These are phyloP conservation scores for Columba janthina DNA, from an alignment of 2,113 vertebrate species.

Conservation along the genomic window DNA sequence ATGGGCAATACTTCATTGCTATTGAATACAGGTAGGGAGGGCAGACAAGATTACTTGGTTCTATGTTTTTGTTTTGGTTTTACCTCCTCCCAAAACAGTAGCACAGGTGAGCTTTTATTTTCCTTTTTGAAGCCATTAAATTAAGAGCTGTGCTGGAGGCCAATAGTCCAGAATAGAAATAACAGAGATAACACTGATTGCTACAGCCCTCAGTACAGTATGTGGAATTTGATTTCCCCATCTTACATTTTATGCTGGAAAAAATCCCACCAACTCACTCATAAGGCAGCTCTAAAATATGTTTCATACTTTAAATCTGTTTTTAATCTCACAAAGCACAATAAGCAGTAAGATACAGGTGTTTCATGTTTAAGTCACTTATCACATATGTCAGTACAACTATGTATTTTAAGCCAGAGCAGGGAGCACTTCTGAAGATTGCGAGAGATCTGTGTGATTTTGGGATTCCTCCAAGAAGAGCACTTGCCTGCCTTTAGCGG, in stretches of 20 bases:
- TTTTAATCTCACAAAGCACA: neutral
- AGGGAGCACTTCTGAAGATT: neutral
- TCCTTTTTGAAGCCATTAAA: neutral
- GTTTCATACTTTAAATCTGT: neutral
- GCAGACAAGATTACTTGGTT: neutral
- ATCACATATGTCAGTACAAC: neutral
- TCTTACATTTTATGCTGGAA: neutral
- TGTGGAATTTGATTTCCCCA: neutral
- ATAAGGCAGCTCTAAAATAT: neutral
- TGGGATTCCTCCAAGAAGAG: neutral
- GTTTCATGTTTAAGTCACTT: neutral
- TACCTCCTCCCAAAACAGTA: neutral
- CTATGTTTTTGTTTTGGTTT: neutral
- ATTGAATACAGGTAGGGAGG: neutral
- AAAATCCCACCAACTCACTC: neutral
- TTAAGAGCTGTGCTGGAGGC: neutral
- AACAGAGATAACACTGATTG: neutral
- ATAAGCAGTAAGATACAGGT: neutral
- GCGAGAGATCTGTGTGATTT: neutral
- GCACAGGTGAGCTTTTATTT: neutral
- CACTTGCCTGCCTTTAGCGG: neutral
- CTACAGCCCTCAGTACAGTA: neutral
- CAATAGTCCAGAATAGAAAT: neutral
- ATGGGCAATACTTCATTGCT: neutral
- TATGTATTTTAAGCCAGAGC: neutral